phyloP scores from a whole-genome alignment of 1,140 invertebrate species.

The Riptortus pedestris region DNA sequence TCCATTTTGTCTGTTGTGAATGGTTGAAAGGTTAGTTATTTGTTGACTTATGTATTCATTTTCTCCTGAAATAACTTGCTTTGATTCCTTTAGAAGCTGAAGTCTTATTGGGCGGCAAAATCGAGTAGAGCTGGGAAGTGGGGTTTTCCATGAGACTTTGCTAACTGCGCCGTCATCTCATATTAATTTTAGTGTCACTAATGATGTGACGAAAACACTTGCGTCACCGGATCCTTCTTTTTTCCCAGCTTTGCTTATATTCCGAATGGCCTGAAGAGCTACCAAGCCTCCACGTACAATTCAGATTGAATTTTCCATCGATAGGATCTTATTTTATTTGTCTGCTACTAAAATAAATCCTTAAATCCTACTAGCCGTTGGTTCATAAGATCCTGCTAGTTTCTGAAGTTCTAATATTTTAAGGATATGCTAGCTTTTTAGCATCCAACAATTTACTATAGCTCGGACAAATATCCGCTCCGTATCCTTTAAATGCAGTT shows the following conservation, averaged over 20 bases:
- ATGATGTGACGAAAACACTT: background rate
- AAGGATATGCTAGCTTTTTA: background rate
- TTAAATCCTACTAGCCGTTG: background rate
- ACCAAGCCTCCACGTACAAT: background rate
- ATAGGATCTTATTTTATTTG: background rate
- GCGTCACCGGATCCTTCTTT: background rate
- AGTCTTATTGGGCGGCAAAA: background rate
- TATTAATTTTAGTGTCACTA: background rate
- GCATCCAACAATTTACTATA: background rate
- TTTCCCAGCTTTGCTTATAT: background rate
- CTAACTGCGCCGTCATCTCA: no score
- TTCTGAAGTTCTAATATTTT: background rate
- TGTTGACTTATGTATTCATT: background rate
- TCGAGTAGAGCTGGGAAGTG: background rate
- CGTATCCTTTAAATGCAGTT: background rate
- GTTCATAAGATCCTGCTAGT: background rate
- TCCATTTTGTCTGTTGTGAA: background rate
- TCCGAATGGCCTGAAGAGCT: background rate
- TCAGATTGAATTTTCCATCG: background rate
- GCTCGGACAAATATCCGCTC: background rate
- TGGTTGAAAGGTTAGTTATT: background rate
- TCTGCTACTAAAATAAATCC: no score
- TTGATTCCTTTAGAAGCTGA: background rate
- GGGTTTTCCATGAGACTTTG: no score
- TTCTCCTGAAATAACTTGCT: background rate